A percentile compares a stretch with the other conserved stretches of the same genome.
Conservation (phyloP, 2,888 invertebrate genomes). For the Penaeus monodon region DNA sequence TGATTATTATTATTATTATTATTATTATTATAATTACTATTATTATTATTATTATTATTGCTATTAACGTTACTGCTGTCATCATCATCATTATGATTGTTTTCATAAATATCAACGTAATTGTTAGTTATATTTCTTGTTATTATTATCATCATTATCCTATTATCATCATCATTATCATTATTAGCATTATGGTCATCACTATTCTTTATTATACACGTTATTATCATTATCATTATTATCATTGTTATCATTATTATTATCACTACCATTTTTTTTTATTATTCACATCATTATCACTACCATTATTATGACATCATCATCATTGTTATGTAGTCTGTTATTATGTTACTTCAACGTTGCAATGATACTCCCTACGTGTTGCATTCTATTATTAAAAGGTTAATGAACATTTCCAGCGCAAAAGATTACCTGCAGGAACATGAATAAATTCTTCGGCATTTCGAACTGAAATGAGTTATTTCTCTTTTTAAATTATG, state of each 20-base stretch:
- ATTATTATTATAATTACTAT: slow-evolving; percentile 17
- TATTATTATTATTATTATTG: slow-evolving; percentile 16
- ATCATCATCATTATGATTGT: neutral
- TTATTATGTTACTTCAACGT: too few species aligned
- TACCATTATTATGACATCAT: neutral
- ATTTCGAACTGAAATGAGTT: too few species aligned
- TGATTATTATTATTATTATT: neutral
- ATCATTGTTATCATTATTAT: slow-evolving; percentile 1
- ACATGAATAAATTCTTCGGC: too few species aligned
- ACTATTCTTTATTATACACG: neutral
- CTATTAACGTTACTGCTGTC: neutral
- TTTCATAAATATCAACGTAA: neutral
- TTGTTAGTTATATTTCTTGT: neutral
- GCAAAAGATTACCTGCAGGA: too few species aligned
- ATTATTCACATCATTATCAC: neutral
- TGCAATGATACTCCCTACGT: too few species aligned
- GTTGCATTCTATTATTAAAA: too few species aligned
- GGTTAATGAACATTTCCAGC: too few species aligned
- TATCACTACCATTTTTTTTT: neutral
- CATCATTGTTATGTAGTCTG: too few species aligned
- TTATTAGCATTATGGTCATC: neutral
- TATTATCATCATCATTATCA: neutral
- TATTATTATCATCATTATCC: slow-evolving; percentile 1
- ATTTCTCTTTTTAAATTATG: too few species aligned
- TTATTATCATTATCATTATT: neutral